Evolutionary conservation across 2,113 vertebrate species (phyloP).

Genomic region (Aptenodytes patagonicus): DNA sequence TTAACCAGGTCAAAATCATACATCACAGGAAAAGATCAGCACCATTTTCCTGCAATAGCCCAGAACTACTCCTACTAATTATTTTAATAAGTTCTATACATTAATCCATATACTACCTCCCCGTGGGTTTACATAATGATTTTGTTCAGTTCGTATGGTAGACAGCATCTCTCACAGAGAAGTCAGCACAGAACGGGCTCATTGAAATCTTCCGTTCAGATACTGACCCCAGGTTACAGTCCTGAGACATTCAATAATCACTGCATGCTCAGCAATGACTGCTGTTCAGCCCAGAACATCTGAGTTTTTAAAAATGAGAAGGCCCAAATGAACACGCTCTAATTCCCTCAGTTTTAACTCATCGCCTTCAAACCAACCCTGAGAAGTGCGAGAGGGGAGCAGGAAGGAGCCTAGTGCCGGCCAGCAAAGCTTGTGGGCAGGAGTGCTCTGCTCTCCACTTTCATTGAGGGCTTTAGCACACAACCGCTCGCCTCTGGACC

Average conservation of each 20-base stretch:
- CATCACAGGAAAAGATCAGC: not conserved
- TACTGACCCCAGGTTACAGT: not conserved
- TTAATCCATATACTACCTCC: not conserved
- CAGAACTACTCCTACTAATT: not conserved
- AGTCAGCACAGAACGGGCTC: not conserved
- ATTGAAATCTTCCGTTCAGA: not conserved
- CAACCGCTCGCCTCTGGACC: not conserved
- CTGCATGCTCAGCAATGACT: not conserved
- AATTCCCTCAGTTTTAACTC: not conserved
- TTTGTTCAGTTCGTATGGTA: not conserved
- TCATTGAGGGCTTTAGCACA: not conserved
- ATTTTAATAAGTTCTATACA: not conserved
- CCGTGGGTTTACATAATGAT: not conserved
- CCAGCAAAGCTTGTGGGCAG: not conserved
- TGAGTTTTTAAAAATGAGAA: not conserved
- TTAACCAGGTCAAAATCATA: not conserved
- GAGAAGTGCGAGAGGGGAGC: rapidly evolving
- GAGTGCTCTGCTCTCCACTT: rapidly evolving
- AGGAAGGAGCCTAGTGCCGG: rapidly evolving
- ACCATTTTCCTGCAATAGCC: not conserved
- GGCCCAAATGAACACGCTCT: not conserved
- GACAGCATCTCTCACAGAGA: not conserved
- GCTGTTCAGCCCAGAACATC: not conserved
- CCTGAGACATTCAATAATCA: not conserved
- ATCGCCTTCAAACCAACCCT: not conserved